phyloP scores from a whole-genome alignment of 1,140 invertebrate species.

The Lordiphosa stackelbergi region DNA sequence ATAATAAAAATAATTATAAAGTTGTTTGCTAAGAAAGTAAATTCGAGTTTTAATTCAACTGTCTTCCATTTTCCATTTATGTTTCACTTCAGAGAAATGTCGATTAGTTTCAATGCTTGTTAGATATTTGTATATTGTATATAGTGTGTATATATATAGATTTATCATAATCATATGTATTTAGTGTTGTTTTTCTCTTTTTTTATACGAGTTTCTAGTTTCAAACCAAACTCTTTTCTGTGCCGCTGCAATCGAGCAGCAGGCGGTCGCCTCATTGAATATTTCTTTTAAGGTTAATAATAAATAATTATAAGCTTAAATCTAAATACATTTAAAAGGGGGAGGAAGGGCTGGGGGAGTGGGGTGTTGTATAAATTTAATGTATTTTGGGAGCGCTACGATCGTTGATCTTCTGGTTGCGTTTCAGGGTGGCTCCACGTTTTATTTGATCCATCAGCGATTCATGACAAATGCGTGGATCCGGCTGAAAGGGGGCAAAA shows the following conservation, averaged over 20 bases:
- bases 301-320: conserved; percentile 39
- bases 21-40: conserved; percentile 52
- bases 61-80: conserved; percentile 36
- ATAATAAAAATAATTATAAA: conserved; percentile 27
- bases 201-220: conserved; percentile 63
- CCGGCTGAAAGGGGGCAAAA: conserved; percentile 78
- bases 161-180: conserved; percentile 52
- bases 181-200: conserved; percentile 34
- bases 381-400: conserved; percentile 85
- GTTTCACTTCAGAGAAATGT: conserved; percentile 39
- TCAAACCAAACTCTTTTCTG: conserved; percentile 65
- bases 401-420: conserved; percentile 80
- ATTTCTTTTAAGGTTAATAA: conserved; percentile 43
- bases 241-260: conserved; percentile 49
- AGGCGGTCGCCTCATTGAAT: conserved; percentile 44
- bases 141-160: conserved; percentile 32
- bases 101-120: conserved; percentile 43
- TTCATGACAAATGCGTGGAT: conserved; percentile 84
- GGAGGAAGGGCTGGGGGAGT: not conserved
- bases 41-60: conserved; percentile 61
- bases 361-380: conserved; percentile 66
- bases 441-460: conserved; percentile 94
- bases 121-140: conserved; percentile 36
- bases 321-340: not conserved
- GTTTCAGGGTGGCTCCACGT: conserved; percentile 87